Evolutionary conservation across 2,888 invertebrate species (phyloP).

Genomic region (Argyresthia albistria): DNA sequence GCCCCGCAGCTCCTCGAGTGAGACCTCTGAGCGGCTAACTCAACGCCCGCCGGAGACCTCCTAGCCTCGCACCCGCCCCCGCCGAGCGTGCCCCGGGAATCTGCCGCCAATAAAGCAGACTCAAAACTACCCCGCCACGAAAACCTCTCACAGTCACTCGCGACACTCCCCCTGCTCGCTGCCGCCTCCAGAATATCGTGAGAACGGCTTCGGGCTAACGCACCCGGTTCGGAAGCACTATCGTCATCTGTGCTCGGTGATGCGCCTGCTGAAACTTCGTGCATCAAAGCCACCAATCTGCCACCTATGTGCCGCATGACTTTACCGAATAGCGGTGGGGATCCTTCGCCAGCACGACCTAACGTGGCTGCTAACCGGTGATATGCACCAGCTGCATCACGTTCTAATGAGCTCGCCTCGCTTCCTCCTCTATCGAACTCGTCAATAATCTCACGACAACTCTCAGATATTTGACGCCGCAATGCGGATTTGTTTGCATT

Average conservation of each 20-base stretch:
- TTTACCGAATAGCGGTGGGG: constrained; percentile 89
- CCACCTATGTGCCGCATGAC: constrained; percentile 95
- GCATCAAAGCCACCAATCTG: constrained; percentile 89
- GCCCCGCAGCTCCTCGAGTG: constrained; percentile 89
- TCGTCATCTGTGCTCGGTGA: constrained; percentile 83
- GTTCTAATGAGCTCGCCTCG: constrained; percentile 73
- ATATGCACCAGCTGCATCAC: constrained; percentile 90
- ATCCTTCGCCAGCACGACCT: constrained; percentile 79
- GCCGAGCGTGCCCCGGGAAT: constrained; percentile 84
- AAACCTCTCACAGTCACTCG: constrained; percentile 90
- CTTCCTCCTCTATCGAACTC: constrained; percentile 85
- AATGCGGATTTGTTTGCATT: constrained; percentile 78
- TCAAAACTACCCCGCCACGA: constrained; percentile 95
- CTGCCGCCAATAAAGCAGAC: constrained; percentile 90
- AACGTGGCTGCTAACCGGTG: constrained; percentile 88
- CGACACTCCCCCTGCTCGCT: constrained; percentile 75
- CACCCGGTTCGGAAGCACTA: constrained; percentile 78
- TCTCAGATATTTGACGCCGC: constrained; percentile 89
- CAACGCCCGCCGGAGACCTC: constrained; percentile 86
- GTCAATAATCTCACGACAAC: constrained; percentile 89
- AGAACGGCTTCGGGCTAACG: constrained; percentile 84
- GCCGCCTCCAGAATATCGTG: constrained; percentile 83
- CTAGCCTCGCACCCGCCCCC: constrained; percentile 84
- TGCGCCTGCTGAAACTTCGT: constrained; percentile 87
- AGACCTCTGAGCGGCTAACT: constrained; percentile 84